phyloP scores from a whole-genome alignment of 2,888 invertebrate genomes.

The Eupithecia inturbata region DNA sequence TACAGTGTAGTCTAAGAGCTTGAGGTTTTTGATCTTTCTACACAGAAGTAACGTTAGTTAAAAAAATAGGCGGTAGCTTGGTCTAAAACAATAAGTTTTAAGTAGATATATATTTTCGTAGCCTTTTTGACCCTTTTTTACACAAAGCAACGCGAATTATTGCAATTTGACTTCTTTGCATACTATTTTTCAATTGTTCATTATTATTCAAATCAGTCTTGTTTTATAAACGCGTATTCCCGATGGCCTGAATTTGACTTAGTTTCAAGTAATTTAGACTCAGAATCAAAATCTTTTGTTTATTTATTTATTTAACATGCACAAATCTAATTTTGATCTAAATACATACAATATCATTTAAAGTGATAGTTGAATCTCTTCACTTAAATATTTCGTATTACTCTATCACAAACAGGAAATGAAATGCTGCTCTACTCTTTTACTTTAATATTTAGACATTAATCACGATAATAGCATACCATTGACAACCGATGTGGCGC shows the following conservation, averaged over 20 bases:
- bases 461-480: neutral
- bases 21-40: neutral
- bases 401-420: neutral
- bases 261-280: too few relatives aligned
- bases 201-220: too few relatives aligned
- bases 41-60: neutral
- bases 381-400: neutral
- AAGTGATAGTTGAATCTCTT: too few relatives aligned
- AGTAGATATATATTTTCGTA: neutral
- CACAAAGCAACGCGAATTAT: neutral
- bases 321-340: too few relatives aligned
- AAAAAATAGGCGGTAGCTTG: neutral
- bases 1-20: conserved; percentile 19
- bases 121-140: neutral
- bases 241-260: too few relatives aligned
- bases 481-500: too few relatives aligned
- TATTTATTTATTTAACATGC: too few relatives aligned
- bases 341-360: too few relatives aligned
- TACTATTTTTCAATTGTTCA: too few relatives aligned
- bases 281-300: too few relatives aligned
- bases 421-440: neutral
- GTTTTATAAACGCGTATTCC: too few relatives aligned
- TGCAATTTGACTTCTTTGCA: neutral
- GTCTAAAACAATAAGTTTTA: neutral
- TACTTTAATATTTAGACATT: neutral